Conservation (phyloP, 2,797 vertebrate species). For the Pangasius krempfi region DNA sequence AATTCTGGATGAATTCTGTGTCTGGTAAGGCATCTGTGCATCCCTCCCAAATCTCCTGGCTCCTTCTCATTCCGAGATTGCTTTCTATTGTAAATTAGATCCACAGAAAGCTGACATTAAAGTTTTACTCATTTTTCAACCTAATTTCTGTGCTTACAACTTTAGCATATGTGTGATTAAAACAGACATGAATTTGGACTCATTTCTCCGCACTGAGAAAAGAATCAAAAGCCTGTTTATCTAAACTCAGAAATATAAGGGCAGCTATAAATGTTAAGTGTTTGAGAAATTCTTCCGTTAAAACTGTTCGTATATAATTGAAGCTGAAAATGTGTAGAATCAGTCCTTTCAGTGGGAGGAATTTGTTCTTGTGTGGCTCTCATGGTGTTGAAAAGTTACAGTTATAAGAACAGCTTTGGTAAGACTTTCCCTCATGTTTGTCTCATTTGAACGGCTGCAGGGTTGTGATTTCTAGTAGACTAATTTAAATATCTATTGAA, state of each 20-base stretch:
- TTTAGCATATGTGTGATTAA: neutral
- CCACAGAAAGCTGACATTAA: neutral
- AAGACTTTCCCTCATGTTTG: neutral
- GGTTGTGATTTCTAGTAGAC: no score
- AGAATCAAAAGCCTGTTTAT: no score
- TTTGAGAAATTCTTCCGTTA: no score
- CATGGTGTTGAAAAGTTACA: neutral
- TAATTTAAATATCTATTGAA: no score
- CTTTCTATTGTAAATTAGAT: neutral
- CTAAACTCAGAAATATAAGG: neutral
- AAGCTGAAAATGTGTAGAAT: no score
- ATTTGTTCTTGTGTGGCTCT: no score
- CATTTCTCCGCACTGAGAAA: neutral
- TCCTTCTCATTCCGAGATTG: neutral
- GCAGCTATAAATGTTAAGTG: neutral
- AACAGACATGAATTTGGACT: neutral
- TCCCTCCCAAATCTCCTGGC: conserved; percentile 24
- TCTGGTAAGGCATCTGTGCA: neutral
- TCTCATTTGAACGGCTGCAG: neutral
- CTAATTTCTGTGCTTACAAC: neutral
- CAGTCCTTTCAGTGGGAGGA: neutral
- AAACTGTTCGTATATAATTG: no score
- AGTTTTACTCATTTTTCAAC: neutral
- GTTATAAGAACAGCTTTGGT: neutral
- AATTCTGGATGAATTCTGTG: conserved; percentile 13